Percentiles rank a stretch among this genome's conserved stretches.
Conservation (phyloP, 2,113 vertebrate genomes). For the Scytalopus superciliaris region DNA sequence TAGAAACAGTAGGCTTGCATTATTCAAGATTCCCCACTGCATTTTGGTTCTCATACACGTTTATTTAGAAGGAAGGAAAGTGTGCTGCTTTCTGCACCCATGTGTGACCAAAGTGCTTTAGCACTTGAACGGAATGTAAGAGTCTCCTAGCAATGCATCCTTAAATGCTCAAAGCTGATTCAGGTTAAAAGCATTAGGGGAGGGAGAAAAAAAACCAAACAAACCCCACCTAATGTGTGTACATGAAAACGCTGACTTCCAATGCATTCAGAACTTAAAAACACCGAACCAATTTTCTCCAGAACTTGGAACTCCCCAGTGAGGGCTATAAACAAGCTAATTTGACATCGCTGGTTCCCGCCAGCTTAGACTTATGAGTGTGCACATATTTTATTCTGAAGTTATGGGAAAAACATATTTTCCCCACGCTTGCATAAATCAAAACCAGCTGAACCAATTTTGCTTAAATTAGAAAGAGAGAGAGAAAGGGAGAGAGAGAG, state of each 20-base stretch:
- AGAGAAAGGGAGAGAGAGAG: background rate
- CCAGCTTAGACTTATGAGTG: conserved; percentile 60
- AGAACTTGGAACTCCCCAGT: conserved; percentile 53
- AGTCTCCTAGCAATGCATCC: conserved; percentile 12
- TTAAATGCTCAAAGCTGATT: conserved; percentile 41
- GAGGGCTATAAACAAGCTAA: conserved; percentile 69
- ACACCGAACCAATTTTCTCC: conserved; percentile 47
- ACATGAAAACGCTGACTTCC: conserved; percentile 37
- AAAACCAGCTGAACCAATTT: conserved; percentile 58
- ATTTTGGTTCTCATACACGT: background rate
- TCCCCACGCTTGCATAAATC: conserved; percentile 67
- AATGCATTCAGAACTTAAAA: conserved; percentile 36
- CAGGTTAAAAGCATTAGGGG: conserved; percentile 56
- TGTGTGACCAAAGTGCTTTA: conserved; percentile 50
- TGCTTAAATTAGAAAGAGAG: conserved; percentile 11
- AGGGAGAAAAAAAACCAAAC: background rate
- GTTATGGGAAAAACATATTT: conserved; percentile 63
- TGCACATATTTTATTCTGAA: conserved; percentile 66
- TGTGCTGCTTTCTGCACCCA: background rate
- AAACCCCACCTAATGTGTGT: background rate
- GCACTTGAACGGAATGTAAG: background rate
- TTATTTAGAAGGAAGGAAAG: conserved; percentile 7
- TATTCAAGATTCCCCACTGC: background rate
- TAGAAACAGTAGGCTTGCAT: conserved; percentile 14
- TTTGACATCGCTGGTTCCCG: conserved; percentile 56